Evolutionary conservation across 2,888 invertebrate species (phyloP), one percentile per base, ranked within the genome.

Genomic region (Platycnemis pennipes): DNA sequence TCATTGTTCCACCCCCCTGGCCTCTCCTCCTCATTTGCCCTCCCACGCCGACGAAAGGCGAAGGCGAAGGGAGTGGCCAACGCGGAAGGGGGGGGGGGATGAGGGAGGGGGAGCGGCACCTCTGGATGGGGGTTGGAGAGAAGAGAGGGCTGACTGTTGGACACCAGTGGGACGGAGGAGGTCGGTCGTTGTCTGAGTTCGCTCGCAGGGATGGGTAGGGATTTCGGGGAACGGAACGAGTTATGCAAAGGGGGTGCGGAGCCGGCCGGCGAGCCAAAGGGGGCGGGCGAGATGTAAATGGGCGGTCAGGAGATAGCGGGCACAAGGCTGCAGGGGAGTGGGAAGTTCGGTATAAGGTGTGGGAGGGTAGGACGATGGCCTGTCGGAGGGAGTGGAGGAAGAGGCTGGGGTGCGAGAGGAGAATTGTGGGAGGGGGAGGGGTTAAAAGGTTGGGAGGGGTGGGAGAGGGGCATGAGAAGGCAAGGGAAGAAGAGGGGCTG

Each of bases 61-160:
- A 11, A 37, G 69, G 31, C 77, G 77, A 77, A 37, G 77, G 77
- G 77, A 77, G 77, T n/a, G 77, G 77, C 77, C 77, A 37, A 77
- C n/a, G 69, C 0, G 31, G 22, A 69, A 31, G 69, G 13, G 13
- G 69, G n/a, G 69, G 8, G 7, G 7, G 69, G 69, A 13, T 3
- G 77, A 37, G 1, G 13, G 77, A 77, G 11, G 63, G 63, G n/a
- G 49, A 3, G 49, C 13, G 49, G 49, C 19, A 11, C 7, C n/a
- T 63, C 63, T 16, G 19, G 63, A 63, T 22, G 63, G 26, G 26
- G 11, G 31, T 49, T 8, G 77, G 31, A 37, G 77, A 37, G 77
- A 63, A 63, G 1, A 22, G 13, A 5, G 77, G 77, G 22, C 11
- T 77, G 31, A 77, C 26, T 63, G 8, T 11, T 0, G 63, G 22